Percentiles rank a stretch among this genome's conserved stretches.
Evolutionary conservation across 1,140 invertebrate genomes (phyloP).

Genomic region (Oncopeltus fasciatus): DNA sequence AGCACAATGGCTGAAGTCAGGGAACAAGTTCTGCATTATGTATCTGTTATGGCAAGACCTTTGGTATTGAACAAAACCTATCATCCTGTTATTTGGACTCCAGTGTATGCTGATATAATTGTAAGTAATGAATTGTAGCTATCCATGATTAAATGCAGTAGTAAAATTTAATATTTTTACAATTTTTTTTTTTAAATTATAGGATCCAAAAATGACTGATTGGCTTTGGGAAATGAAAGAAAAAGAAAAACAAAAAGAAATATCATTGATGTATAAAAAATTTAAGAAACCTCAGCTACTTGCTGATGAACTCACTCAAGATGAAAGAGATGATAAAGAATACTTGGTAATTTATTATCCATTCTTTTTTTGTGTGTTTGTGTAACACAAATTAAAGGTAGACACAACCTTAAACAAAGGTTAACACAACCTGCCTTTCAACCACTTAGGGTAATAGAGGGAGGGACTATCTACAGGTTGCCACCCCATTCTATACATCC

Average conservation of each 20-base stretch:
- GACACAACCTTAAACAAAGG: too few relatives aligned
- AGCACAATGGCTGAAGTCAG: constrained; percentile 83
- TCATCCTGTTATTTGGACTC: constrained; percentile 76
- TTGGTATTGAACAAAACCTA: constrained; percentile 62
- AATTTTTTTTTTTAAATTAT: constrained; percentile 19
- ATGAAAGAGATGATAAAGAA: constrained; percentile 31
- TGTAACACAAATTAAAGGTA: too few relatives aligned
- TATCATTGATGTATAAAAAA: constrained; percentile 44
- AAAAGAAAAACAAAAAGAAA: constrained; percentile 55
- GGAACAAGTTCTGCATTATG: constrained; percentile 83
- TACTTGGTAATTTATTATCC: not conserved
- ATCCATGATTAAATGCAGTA: not conserved
- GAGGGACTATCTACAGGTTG: too few relatives aligned
- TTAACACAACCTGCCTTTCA: too few relatives aligned
- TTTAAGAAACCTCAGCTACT: constrained; percentile 31
- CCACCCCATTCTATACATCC: too few relatives aligned
- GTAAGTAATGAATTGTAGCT: constrained; percentile 31
- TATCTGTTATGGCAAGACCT: constrained; percentile 78
- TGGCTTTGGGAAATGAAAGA: constrained; percentile 75
- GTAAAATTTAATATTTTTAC: not conserved
- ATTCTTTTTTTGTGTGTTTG: too few relatives aligned
- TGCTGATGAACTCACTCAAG: not conserved
- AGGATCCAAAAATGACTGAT: constrained; percentile 78
- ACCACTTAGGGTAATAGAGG: too few relatives aligned
- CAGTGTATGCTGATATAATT: constrained; percentile 78